These are phyloP conservation scores for Patella pellucida DNA, from an alignment of 2,888 invertebrate genomes.

Conservation along the genomic window DNA sequence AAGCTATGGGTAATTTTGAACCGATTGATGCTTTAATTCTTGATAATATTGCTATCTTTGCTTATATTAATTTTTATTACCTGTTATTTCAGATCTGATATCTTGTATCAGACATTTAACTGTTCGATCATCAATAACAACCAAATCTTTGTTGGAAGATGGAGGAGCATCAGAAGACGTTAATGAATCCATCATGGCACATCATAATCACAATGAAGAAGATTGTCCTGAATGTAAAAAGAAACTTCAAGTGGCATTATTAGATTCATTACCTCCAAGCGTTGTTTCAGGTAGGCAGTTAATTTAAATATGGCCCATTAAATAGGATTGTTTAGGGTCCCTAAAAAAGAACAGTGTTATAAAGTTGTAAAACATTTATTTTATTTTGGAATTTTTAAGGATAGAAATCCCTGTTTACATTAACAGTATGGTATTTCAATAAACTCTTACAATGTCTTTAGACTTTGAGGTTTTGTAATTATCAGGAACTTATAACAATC, in stretches of 20 bases:
- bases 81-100: conserved; percentile 79
- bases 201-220: conserved; percentile 36
- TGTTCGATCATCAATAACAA: conserved; percentile 72
- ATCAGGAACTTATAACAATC: no score
- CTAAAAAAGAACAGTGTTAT: not conserved
- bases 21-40: no score
- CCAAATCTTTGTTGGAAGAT: conserved; percentile 33
- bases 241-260: conserved; percentile 86
- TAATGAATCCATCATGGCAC: conserved; percentile 25
- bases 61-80: no score
- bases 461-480: no score
- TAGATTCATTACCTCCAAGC: conserved; percentile 90
- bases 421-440: no score
- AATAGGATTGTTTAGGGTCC: not conserved
- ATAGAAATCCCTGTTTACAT: no score
- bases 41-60: no score
- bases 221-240: conserved; percentile 90
- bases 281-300: conserved; percentile 73
- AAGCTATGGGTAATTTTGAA: no score
- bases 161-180: conserved; percentile 13
- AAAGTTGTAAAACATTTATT: not conserved
- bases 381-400: not conserved
- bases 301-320: not conserved
- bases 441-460: no score
- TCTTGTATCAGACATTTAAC: conserved; percentile 93